Conservation (phyloP, 2,888 invertebrate species). For the Torymus tubicola region DNA sequence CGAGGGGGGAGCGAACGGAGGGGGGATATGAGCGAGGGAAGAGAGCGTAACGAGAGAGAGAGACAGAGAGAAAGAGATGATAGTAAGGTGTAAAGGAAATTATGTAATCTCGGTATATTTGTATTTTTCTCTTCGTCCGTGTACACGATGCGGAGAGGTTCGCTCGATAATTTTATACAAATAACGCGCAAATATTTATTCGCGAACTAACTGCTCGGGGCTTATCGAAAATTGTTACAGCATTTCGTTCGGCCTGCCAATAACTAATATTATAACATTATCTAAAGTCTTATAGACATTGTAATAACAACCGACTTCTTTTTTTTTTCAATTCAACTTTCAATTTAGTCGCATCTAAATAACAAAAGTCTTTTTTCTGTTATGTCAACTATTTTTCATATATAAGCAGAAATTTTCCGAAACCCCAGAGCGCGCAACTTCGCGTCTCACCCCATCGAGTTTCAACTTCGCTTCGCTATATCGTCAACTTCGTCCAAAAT, state of each 20-base stretch:
- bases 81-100: constrained; percentile 51
- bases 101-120: constrained; percentile 39
- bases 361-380: no score
- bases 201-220: not conserved
- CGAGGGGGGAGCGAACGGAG: not conserved
- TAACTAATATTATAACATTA: no score
- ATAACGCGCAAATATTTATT: constrained; percentile 40
- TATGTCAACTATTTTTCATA: no score
- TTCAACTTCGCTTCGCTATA: not conserved
- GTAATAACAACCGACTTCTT: no score
- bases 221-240: no score
- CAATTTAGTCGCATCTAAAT: no score
- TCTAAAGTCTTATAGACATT: no score
- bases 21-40: not conserved
- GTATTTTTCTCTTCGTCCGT: not conserved
- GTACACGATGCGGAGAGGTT: not conserved
- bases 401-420: no score
- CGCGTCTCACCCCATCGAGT: no score
- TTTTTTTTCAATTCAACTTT: no score
- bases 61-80: constrained; percentile 23
- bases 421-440: no score
- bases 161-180: constrained; percentile 35
- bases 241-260: no score
- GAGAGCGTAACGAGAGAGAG: constrained; percentile 24
- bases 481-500: constrained; percentile 10